Evolutionary conservation across 2,797 vertebrate species (phyloP).

Genomic region (Gymnopithys bicolor): DNA sequence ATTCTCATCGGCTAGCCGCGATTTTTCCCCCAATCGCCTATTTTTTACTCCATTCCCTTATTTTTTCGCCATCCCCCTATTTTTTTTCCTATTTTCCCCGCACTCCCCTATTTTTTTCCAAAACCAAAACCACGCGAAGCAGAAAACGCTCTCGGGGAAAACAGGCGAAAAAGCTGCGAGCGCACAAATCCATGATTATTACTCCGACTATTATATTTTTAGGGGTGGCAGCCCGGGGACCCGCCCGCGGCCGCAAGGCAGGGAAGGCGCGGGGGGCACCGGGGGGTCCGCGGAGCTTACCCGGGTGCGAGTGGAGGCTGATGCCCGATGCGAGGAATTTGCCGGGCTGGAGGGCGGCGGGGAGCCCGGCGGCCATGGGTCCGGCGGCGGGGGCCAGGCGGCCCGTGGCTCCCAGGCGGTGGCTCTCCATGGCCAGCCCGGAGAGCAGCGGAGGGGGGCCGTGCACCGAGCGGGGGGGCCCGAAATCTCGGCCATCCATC

Average conservation of each 20-base stretch:
- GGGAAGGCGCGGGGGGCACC: not conserved
- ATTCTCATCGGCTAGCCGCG: not conserved
- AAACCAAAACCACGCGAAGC: not conserved
- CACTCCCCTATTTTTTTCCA: not conserved
- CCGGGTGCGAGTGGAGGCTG: constrained; percentile 91
- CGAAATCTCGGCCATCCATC: constrained; percentile 99
- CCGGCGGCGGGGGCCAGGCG: constrained; percentile 87
- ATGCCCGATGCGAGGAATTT: constrained; percentile 91
- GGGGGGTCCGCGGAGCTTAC: constrained; percentile 76
- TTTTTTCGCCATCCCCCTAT: not conserved
- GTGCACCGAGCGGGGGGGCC: constrained; percentile 91
- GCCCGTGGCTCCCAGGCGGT: constrained; percentile 88
- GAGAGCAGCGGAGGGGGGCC: constrained; percentile 90
- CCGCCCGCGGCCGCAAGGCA: not conserved
- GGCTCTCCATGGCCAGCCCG: constrained; percentile 91
- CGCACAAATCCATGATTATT: not conserved
- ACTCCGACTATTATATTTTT: accelerated
- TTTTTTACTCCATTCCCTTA: not conserved
- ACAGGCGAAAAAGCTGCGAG: not conserved
- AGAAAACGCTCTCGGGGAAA: not conserved
- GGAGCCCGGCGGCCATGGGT: constrained; percentile 85
- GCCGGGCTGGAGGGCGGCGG: constrained; percentile 87
- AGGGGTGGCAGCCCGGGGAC: not conserved
- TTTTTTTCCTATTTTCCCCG: not conserved
- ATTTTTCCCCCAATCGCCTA: not conserved